phyloP scores from a whole-genome alignment of 2,113 vertebrate genomes.

The Cacatua alba region DNA sequence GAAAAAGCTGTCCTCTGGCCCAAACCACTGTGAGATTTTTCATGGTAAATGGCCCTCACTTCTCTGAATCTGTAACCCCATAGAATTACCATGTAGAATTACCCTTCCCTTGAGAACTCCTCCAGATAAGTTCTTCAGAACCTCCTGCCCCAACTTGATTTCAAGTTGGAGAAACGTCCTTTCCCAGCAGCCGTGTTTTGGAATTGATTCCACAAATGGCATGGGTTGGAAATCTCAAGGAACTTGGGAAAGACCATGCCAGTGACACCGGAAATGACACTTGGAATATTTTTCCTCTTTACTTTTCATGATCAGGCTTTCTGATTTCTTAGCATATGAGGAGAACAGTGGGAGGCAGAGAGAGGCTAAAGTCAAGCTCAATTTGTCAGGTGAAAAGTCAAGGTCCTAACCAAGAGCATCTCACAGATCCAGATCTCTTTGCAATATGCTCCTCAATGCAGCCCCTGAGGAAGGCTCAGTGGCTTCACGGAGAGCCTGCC shows the following conservation, averaged over 20 bases:
- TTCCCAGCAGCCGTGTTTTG: not conserved
- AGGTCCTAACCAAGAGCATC: not conserved
- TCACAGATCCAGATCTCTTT: not conserved
- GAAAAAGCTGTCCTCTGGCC: not conserved
- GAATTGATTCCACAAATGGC: not conserved
- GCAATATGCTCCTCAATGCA: not conserved
- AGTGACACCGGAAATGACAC: not conserved
- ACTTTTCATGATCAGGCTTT: not conserved
- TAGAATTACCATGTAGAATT: not conserved
- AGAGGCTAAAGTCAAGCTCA: not conserved
- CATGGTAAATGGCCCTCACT: not conserved
- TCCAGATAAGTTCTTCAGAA: not conserved
- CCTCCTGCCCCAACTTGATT: fast-evolving
- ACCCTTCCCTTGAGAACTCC: not conserved
- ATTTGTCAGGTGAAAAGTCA: not conserved
- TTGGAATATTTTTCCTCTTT: not conserved
- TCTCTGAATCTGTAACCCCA: not conserved
- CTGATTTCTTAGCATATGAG: not conserved
- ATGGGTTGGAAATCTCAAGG: not conserved
- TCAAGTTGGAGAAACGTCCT: not conserved
- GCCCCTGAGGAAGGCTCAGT: not conserved
- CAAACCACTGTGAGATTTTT: not conserved
- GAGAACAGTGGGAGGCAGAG: not conserved
- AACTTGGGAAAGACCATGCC: not conserved
- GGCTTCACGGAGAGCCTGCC: not conserved